Evolutionary conservation across 2,113 vertebrate genomes (phyloP).

Genomic region (Holacanthus passer): DNA sequence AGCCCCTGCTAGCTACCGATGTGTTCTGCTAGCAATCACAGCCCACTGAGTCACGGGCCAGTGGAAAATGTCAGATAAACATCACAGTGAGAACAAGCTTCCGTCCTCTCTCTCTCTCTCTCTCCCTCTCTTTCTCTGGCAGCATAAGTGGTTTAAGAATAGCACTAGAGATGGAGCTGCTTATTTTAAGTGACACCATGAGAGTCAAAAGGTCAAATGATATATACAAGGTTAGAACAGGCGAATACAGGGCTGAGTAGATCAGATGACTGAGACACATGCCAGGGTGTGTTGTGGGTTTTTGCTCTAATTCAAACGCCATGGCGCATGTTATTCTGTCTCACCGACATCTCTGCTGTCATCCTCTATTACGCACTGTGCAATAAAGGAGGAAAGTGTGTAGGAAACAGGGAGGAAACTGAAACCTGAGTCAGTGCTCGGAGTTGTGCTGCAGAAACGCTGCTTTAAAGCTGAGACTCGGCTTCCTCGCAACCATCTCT

Average conservation of each 20-base stretch:
- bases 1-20: conserved; percentile 47
- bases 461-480: conserved; percentile 30
- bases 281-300: conserved; percentile 43
- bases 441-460: conserved; percentile 17
- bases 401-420: conserved; percentile 20
- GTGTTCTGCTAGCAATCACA: conserved; percentile 73
- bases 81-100: conserved; percentile 76
- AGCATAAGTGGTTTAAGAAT: conserved; percentile 77
- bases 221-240: conserved; percentile 61
- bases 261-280: conserved; percentile 43
- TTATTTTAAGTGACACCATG: conserved; percentile 77
- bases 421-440: conserved; percentile 47
- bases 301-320: conserved; percentile 59
- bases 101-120: conserved; percentile 39
- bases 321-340: conserved; percentile 50
- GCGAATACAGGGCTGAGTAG: conserved; percentile 40
- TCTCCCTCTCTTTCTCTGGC: conserved; percentile 38
- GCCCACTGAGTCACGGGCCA: conserved; percentile 70
- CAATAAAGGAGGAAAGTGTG: conserved; percentile 38
- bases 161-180: conserved; percentile 68
- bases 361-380: conserved; percentile 32
- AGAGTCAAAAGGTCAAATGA: conserved; percentile 75
- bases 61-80: conserved; percentile 82
- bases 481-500: conserved; percentile 34
- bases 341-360: conserved; percentile 60